phyloP scores from a whole-genome alignment of 37 sponge, comb jelly and placozoan species.

The Bolinopsis microptera region DNA sequence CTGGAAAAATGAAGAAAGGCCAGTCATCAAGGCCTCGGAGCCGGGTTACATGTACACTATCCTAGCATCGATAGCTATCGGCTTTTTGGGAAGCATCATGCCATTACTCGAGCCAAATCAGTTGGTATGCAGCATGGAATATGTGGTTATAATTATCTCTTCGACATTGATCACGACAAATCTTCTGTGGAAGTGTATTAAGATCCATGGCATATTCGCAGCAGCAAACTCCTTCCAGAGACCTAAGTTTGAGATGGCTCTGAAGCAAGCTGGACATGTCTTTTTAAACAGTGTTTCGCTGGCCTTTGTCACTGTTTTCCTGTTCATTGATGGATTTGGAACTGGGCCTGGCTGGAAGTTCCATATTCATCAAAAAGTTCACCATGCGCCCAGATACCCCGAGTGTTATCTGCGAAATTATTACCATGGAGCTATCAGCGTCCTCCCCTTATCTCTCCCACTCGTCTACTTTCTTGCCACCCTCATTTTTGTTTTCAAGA shows the following conservation, averaged over 20 bases:
- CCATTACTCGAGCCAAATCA: background rate
- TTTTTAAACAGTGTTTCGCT: background rate
- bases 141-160: background rate
- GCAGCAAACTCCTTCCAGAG: background rate
- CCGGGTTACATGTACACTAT: conserved; percentile 5
- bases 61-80: background rate
- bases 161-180: background rate
- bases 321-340: background rate
- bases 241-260: background rate
- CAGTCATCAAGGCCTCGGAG: conserved; percentile 58
- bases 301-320: background rate
- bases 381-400: background rate
- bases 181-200: conserved; percentile 33
- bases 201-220: background rate
- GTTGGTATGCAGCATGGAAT: background rate
- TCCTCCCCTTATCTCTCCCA: conserved; percentile 21
- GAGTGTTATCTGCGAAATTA: background rate
- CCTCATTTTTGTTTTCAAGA: background rate
- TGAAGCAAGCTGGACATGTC: conserved; percentile 1
- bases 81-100: background rate
- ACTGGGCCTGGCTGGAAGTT: background rate
- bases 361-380: background rate
- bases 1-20: background rate
- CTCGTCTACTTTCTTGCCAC: background rate
- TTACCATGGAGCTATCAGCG: background rate